These are phyloP conservation scores for Ptychodera flava DNA, from an alignment of 35 echinoderm and acorn worm species.

Conservation along the genomic window DNA sequence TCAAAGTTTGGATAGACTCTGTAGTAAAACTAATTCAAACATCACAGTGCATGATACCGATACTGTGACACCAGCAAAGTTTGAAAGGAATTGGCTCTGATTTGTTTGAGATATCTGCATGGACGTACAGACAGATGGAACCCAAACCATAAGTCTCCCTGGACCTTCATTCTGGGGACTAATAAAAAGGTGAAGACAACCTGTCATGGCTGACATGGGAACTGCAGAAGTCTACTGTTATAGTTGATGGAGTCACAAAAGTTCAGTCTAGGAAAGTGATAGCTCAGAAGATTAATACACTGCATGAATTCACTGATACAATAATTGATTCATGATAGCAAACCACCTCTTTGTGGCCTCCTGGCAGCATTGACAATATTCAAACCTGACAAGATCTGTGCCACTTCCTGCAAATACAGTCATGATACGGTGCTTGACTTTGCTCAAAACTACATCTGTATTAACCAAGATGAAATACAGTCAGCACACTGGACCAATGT, in stretches of 20 bases:
- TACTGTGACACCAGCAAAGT: no score
- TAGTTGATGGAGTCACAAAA: neutral
- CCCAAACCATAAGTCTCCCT: no score
- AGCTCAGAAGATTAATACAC: neutral
- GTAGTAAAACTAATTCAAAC: no score
- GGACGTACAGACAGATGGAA: no score
- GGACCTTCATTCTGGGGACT: no score
- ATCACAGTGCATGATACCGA: no score
- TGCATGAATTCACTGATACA: neutral
- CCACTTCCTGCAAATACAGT: constrained; percentile 3
- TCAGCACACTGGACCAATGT: constrained; percentile 23
- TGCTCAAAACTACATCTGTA: constrained; percentile 27
- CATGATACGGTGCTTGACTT: constrained; percentile 33
- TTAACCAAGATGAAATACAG: constrained; percentile 33
- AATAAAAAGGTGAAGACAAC: constrained; percentile 13
- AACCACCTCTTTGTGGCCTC: constrained; percentile 17
- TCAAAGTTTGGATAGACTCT: no score
- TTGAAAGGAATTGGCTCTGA: no score
- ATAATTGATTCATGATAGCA: neutral
- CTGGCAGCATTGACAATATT: constrained; percentile 17
- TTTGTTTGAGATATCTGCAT: no score
- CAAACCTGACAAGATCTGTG: neutral
- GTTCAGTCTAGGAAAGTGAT: neutral
- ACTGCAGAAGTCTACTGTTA: neutral
- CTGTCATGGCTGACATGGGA: constrained; percentile 27